Evolutionary conservation across 2,113 vertebrate species (phyloP).

Genomic region (Albula goreensis): DNA sequence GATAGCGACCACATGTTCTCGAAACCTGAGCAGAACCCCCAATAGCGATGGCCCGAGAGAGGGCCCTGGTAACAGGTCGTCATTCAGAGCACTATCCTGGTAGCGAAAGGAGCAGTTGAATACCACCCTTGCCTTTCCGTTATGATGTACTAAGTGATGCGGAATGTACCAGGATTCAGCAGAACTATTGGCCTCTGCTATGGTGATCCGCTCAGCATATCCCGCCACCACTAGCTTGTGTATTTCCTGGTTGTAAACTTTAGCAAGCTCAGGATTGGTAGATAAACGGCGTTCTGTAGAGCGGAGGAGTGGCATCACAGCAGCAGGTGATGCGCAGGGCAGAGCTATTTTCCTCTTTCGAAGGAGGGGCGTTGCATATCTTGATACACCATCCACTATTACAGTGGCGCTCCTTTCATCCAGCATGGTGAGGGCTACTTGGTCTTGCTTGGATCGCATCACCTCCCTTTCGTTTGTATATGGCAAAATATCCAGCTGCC

Average conservation of each 20-base stretch:
- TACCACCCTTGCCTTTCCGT: neutral
- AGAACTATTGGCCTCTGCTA: neutral
- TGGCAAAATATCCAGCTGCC: constrained; percentile 11
- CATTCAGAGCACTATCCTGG: neutral
- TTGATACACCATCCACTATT: neutral
- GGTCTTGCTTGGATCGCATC: neutral
- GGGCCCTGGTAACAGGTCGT: neutral
- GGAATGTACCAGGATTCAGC: constrained; percentile 4
- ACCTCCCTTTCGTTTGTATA: neutral
- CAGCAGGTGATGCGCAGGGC: neutral
- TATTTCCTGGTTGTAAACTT: neutral
- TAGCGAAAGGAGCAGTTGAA: neutral
- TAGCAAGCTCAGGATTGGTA: neutral
- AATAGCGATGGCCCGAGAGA: neutral
- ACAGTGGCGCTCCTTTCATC: neutral
- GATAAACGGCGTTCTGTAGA: neutral
- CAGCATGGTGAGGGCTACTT: constrained; percentile 11
- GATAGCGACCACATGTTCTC: neutral
- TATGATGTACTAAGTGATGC: neutral
- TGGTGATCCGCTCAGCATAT: neutral
- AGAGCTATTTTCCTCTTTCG: neutral
- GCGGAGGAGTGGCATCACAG: neutral
- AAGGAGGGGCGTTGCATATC: constrained; percentile 15
- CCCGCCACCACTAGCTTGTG: neutral
- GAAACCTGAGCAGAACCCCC: neutral